Evolutionary conservation across 2,113 vertebrate genomes (phyloP), one percentile per base, ranked within the genome.

Genomic region (Oxyruncus cristatus): DNA sequence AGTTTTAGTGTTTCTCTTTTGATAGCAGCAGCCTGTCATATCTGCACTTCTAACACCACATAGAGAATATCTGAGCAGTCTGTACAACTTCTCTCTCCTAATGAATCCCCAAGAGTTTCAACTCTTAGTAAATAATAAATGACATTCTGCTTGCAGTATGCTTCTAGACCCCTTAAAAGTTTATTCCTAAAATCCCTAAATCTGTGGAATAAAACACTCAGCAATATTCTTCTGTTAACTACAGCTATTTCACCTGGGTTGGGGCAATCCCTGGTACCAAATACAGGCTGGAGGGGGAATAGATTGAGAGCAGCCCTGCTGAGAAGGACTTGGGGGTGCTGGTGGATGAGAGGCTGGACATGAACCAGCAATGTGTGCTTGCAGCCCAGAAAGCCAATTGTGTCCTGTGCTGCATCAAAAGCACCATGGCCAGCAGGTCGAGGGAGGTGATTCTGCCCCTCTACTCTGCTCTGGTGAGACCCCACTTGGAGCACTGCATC

Each of bases 91-190:
- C 37, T 52, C 59, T 91, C 79, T 91, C 91, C 76, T 97, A 97
- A 97, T 87, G 86, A 95, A 93, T 78, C 74, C 96, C 65, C 47
- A 2, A 37, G 91, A 92, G 95, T 91, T 95, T 91, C 89, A 78
- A 59, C 33, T 93, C 75, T 84, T 77, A 50, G 66, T 97, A 96
- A 97, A 96, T 97, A 97, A 95, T 92, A 94, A 93, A 96, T 88
- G 46, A 91, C 84, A 92, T 91, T 93, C 91, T 94, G 79, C 73
- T 86, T 80, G 55, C 59, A 55, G 50, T 77, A 50, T 2, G 6
- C 35, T 77, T 80, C 83, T 63, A 86, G 63, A 92, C 24, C 42
- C 55, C 75, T 88, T 77, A 77, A 77, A 93, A 94, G 71, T 90
- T 93, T 90, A 96, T 77, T 77, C 76, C 52, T 70, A 83, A 93